Evolutionary conservation across 2,888 invertebrate species (phyloP).

Genomic region (Yponomeuta evonymella): DNA sequence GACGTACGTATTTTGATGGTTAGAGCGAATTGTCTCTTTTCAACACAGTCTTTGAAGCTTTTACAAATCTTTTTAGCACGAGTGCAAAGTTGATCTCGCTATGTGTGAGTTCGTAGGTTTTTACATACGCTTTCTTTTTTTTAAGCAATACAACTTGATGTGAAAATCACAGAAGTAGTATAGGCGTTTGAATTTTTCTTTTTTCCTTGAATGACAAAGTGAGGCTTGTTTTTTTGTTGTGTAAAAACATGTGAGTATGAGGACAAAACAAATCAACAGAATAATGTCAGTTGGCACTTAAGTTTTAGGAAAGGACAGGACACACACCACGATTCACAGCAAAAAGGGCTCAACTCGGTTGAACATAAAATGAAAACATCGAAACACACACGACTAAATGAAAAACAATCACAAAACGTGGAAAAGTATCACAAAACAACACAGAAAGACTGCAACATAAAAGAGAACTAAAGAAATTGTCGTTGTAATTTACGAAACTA

Average conservation of each 20-base stretch:
- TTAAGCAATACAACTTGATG: too few species aligned
- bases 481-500: background rate
- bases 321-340: slow-evolving; percentile 10
- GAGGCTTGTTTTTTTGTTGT: too few species aligned
- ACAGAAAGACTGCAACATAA: slow-evolving; percentile 18
- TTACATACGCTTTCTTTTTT: too few species aligned
- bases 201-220: too few species aligned
- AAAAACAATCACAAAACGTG: slow-evolving; percentile 15
- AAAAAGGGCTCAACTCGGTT: slow-evolving; percentile 16
- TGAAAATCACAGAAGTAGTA: too few species aligned
- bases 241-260: slow-evolving; percentile 3
- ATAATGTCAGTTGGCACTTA: background rate
- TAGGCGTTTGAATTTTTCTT: too few species aligned
- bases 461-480: background rate
- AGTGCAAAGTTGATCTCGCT: too few species aligned
- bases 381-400: slow-evolving; percentile 15
- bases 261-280: slow-evolving; percentile 3
- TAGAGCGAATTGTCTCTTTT: too few species aligned
- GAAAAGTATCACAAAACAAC: slow-evolving; percentile 16
- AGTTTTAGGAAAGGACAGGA: slow-evolving; percentile 13
- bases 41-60: too few species aligned
- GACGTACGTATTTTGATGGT: too few species aligned
- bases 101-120: too few species aligned
- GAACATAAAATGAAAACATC: slow-evolving; percentile 15
- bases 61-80: too few species aligned